Percentiles rank a stretch among this genome's conserved stretches.
phyloP scores from a whole-genome alignment of 2,113 vertebrate genomes.

The Piliocolobus tephrosceles region DNA sequence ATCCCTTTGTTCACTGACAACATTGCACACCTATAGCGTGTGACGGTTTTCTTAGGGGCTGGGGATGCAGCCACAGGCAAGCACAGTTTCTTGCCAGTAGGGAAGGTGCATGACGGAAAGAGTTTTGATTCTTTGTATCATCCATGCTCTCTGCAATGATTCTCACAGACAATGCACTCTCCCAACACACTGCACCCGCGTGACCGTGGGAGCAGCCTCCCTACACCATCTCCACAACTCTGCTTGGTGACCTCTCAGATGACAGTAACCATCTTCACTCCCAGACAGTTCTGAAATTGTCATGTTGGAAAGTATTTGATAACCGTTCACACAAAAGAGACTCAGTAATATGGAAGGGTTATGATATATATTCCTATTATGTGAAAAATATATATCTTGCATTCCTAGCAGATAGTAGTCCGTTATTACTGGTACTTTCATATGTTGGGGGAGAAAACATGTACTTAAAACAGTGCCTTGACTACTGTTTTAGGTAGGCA shows the following conservation, averaged over 20 bases:
- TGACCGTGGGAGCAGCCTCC: accelerated
- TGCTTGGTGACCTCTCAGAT: not conserved
- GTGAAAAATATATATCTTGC: not conserved
- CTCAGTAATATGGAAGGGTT: accelerated
- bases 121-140: not conserved
- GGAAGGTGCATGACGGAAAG: not conserved
- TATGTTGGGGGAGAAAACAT: not conserved
- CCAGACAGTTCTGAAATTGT: accelerated
- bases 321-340: not conserved
- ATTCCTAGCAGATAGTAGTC: not conserved
- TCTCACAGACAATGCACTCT: not conserved
- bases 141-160: not conserved
- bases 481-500: not conserved
- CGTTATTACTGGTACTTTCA: not conserved
- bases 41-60: not conserved
- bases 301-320: accelerated
- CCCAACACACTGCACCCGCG: accelerated
- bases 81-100: not conserved
- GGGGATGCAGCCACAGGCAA: not conserved
- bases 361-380: no score
- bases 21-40: accelerated
- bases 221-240: not conserved
- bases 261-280: no score
- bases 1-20: not conserved
- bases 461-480: not conserved